Base-by-base conservation (phyloP, 1,140 invertebrate species). In the Ephestia elutella region DNA sequence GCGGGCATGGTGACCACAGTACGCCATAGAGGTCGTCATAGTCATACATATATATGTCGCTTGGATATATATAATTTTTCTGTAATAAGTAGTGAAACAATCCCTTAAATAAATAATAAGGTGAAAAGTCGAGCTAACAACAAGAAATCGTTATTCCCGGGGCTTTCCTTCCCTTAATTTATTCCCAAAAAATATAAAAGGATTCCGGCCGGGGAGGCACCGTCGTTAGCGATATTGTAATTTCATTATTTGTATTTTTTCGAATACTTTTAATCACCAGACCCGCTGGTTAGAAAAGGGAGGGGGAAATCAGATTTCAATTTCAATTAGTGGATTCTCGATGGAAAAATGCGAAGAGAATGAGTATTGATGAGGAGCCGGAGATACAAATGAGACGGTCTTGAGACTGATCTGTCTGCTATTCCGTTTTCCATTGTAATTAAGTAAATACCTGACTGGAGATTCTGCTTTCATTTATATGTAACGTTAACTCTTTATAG, bases 241-340 rank as follows among this genome's bases (percentile, higher is more conserved):
- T 88, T 88, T 86, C 81, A 88, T 88, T 88, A 88, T 88, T 88
- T 88, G 83, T 88, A 79, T 87, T 88, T 87, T 85, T 84, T 70
- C 75, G 78, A 84, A 86, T 85, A 85, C 83, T 86, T 88, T 88
- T 86, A 86, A 86, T 88, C 83, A 86, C 80, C 70, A 62, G 66
- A 70, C 66, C 65, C 70, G 65, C 74, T 74, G 75, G 73, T 69
- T 68, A 25, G 21, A 25, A 25, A 25, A 25, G 59, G 69, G 59
- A 67, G 73, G 75, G 75, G 79, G 68, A 83, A 87, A 87, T 88
- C 85, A 82, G 83, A 88, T 86, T 88, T 84, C 85, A 84, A 86
- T 86, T 87, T 87, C 83, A 88, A 88, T 88, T 88, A 86, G 81
- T 63, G 80, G 71, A 77, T 81, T 80, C 79, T 75, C 72, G 66